These are phyloP conservation scores for Sphenodon punctatus DNA, from an alignment of 2,797 vertebrate genomes.

Conservation along the genomic window DNA sequence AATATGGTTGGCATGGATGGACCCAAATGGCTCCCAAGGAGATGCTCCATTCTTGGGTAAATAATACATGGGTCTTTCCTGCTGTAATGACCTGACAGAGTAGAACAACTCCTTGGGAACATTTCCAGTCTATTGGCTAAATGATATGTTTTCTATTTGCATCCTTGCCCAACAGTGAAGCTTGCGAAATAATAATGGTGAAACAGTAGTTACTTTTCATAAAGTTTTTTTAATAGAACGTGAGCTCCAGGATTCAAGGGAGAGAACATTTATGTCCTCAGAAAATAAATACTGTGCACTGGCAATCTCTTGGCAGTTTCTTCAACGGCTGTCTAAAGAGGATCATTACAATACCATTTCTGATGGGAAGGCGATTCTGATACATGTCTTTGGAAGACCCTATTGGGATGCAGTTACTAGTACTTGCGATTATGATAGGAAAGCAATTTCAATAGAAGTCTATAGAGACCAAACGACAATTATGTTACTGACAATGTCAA, in stretches of 20 bases:
- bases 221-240: conserved; percentile 57
- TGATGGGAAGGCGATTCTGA: conserved; percentile 60
- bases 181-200: conserved; percentile 63
- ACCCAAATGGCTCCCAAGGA: not conserved
- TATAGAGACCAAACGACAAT: conserved; percentile 59
- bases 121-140: conserved; percentile 49
- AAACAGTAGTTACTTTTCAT: conserved; percentile 68
- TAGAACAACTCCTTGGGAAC: conserved; percentile 55
- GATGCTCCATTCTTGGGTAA: conserved; percentile 43
- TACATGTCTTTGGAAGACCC: conserved; percentile 65
- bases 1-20: not conserved
- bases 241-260: conserved; percentile 59
- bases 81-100: conserved; percentile 45
- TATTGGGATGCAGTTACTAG: conserved; percentile 65
- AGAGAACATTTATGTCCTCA: conserved; percentile 65
- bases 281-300: conserved; percentile 68
- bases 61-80: conserved; percentile 30
- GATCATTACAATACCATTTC: conserved; percentile 65
- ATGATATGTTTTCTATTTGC: conserved; percentile 63
- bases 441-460: conserved; percentile 68
- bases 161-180: conserved; percentile 61
- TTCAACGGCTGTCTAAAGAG: conserved; percentile 66
- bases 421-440: conserved; percentile 69
- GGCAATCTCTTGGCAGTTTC: conserved; percentile 69
- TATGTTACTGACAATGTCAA: conserved; percentile 60